Percentiles rank a stretch among this genome's conserved stretches.
These are phyloP conservation scores for Sinodicranocentrus sp. DNA, from an alignment of 2,888 invertebrate species.

Conservation along the genomic window DNA sequence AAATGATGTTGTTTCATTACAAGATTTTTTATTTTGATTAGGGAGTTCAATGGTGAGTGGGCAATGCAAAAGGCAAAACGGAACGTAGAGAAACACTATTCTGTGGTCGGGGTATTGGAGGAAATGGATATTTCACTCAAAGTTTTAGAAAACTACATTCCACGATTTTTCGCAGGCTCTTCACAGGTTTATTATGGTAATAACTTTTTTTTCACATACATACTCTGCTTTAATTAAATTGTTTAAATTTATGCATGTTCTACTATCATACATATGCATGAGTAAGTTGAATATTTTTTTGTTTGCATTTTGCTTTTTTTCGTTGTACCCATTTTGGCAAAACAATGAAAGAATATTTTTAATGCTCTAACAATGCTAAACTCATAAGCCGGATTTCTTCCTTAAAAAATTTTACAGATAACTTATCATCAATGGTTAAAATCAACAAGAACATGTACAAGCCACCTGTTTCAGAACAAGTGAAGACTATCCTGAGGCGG, in stretches of 20 bases:
- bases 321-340: slow-evolving; percentile 5
- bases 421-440: slow-evolving; percentile 74
- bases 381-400: no score
- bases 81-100: slow-evolving; percentile 91
- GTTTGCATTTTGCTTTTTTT: background rate
- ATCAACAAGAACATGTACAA: slow-evolving; percentile 93
- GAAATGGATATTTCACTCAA: slow-evolving; percentile 91
- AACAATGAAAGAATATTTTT: no score
- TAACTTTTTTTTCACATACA: no score
- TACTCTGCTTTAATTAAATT: no score
- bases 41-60: slow-evolving; percentile 90
- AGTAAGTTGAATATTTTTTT: background rate
- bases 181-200: slow-evolving; percentile 88
- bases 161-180: slow-evolving; percentile 90
- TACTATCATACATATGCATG: no score
- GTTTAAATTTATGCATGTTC: no score
- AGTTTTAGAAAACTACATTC: slow-evolving; percentile 92
- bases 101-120: slow-evolving; percentile 93
- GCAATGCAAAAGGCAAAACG: slow-evolving; percentile 91
- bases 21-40: slow-evolving; percentile 78
- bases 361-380: no score
- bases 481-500: slow-evolving; percentile 89
- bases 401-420: slow-evolving; percentile 74
- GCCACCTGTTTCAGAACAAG: slow-evolving; percentile 90
- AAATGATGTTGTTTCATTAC: background rate